phyloP scores from a whole-genome alignment of 1,140 invertebrate genomes.

The Leptinotarsa texana region DNA sequence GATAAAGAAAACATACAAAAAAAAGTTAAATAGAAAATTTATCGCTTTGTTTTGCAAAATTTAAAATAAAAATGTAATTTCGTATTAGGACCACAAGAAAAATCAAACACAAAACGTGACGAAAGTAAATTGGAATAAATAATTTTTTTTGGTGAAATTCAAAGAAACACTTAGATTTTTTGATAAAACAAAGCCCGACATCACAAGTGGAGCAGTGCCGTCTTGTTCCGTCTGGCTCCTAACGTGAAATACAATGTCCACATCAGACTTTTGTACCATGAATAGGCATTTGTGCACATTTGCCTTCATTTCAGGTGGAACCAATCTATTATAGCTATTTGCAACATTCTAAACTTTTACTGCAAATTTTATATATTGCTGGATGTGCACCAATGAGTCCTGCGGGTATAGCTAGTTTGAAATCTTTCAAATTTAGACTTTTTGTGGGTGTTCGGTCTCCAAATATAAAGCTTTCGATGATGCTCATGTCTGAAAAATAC shows the following conservation, averaged over 20 bases:
- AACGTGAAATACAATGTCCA: background rate
- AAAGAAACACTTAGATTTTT: background rate
- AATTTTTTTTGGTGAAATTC: background rate
- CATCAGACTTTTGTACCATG: slow-evolving; percentile 10
- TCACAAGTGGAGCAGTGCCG: background rate
- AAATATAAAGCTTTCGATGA: background rate
- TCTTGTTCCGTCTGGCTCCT: background rate
- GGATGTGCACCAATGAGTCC: background rate
- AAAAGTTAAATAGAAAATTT: background rate
- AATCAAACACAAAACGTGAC: background rate
- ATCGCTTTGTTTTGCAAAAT: background rate
- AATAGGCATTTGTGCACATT: slow-evolving; percentile 4
- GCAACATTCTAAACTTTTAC: background rate
- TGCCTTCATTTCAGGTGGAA: background rate
- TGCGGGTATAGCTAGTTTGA: background rate
- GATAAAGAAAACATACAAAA: background rate
- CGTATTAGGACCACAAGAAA: slow-evolving; percentile 11
- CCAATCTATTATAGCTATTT: background rate
- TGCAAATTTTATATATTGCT: background rate
- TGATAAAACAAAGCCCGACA: background rate
- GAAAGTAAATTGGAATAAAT: background rate
- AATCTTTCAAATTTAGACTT: slow-evolving; percentile 10
- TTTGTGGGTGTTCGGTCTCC: background rate
- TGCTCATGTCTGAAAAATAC: background rate
- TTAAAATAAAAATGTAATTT: background rate